Evolutionary conservation across 1,140 invertebrate species (phyloP), one percentile per base, ranked within the genome.

Genomic region (Scaptomyza graminum): DNA sequence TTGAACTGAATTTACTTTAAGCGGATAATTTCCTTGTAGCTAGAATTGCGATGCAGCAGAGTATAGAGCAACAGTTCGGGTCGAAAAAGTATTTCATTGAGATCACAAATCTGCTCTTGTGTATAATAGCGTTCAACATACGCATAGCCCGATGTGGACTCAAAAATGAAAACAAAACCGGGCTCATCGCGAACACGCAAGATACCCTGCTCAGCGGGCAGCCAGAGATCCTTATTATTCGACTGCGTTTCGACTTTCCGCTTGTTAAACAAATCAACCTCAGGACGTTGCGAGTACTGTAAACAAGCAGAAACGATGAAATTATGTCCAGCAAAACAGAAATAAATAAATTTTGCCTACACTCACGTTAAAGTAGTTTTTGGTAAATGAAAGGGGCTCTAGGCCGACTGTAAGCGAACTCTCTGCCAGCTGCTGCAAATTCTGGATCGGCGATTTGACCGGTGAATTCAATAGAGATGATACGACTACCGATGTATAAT

Each of bases 401-500:
- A 91, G 44, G 2, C 82, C 85, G 12, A 91, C 82, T 3, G 73
- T 51, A 37, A 91, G 55, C 1, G 68, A 60, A 18, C 90, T 91
- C 41, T 91, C 90, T 1, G 90, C 90, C 69, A 91, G 66, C 44
- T 91, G 85, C 15, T 59, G 69, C 61, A 91, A 22, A 0, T 79
- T 90, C 37, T 74, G 84, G 11, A 91, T 91, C 22, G 90, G 65
- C 0, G 90, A 90, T 44, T 90, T 91, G 1, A 90, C 75, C 0
- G 90, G 90, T 0, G 90, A 82, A n/a, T 67, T 90, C 0, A 91
- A 61, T n/a, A 91, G 50, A 8, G 83, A 89, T 5, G 90, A 90
- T 0, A 91, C 89, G 39, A 91, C 80, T 12, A 90, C 76, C 18
- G 90, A 91, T 0, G 90, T 91, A 37, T 91, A 91, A 68, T 91